Evolutionary conservation across 2,797 vertebrate species (phyloP), one percentile per base, ranked within the genome.

Genomic region (Argya squamiceps): DNA sequence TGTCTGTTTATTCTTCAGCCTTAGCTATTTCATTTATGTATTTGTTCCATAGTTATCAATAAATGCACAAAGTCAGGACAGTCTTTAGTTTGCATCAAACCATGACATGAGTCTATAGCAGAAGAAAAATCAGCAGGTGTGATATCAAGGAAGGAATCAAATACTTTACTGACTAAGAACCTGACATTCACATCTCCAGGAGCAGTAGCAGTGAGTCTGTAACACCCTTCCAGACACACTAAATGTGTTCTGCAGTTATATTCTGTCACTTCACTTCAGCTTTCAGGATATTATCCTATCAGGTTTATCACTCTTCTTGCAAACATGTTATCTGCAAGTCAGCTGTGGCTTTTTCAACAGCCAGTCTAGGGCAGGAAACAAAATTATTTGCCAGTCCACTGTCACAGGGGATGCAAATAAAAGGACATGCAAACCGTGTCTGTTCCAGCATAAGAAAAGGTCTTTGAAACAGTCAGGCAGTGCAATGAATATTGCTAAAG

Each of bases 101-200:
- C 49, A 36, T 32, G 7, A 21, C 4, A 12, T 15, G 49, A 71
- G 10, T 37, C 23, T 27, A 3, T 5, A 67, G 9, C 0, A 1
- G 32, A 63, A 67, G 32, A 65, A 27, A 91, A 80, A 62, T 50
- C 30, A 65, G 14, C 19, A 68, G 17, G 12, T 56, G 8, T 62
- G 52, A 23, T 39, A 27, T 37, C 32, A 52, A 36, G 27, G 27
- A 59, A 80, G 0, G 0, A 13, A 53, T 67, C 36, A 56, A 27
- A 74, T 22, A 21, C 27, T 81, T 80, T 68, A 60, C 23, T 44
- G 41, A 30, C 18, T 60, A 64, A 67, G 9, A 19, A 19, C 6
- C 21, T 68, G 70, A 16, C 20, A 74, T 53, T 78, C 29, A 21
- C 41, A 74, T 70, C 32, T 67, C 18, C 12, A 8, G 62, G 15